Conservation (phyloP, 2,797 vertebrate genomes). For the Sebastes hopkinsi region DNA sequence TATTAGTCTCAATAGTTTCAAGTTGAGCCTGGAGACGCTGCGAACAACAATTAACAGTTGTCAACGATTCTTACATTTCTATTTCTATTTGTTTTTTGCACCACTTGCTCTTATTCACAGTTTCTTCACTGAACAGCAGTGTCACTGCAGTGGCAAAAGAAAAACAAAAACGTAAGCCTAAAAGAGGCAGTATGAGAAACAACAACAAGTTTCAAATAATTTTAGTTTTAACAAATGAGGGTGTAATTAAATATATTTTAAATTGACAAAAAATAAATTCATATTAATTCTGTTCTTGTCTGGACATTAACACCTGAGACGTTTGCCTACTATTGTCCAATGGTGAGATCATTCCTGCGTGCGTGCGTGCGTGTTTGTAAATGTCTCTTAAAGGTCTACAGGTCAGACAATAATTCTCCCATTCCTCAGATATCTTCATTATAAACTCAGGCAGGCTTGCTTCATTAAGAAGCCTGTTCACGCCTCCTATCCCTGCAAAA, state of each 20-base stretch:
- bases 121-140: neutral
- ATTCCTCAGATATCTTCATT: constrained; percentile 68
- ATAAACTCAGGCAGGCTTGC: constrained; percentile 51
- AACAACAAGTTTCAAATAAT: neutral
- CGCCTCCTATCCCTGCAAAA: constrained; percentile 64
- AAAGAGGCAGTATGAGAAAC: neutral
- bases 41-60: neutral
- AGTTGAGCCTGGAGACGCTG: neutral
- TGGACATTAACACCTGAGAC: neutral
- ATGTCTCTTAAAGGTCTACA: constrained; percentile 24
- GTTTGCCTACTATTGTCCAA: neutral
- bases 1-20: neutral
- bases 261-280: neutral
- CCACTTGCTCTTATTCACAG: no score
- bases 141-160: neutral
- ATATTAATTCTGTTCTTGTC: neutral
- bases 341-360: neutral
- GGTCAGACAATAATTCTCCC: constrained; percentile 51
- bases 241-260: neutral
- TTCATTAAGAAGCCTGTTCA: constrained; percentile 75
- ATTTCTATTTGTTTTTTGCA: neutral
- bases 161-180: neutral
- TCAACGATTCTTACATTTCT: neutral
- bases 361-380: neutral
- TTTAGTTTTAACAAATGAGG: neutral